phyloP scores from a whole-genome alignment of 1,140 invertebrate genomes.

The Bradysia coprophila region DNA sequence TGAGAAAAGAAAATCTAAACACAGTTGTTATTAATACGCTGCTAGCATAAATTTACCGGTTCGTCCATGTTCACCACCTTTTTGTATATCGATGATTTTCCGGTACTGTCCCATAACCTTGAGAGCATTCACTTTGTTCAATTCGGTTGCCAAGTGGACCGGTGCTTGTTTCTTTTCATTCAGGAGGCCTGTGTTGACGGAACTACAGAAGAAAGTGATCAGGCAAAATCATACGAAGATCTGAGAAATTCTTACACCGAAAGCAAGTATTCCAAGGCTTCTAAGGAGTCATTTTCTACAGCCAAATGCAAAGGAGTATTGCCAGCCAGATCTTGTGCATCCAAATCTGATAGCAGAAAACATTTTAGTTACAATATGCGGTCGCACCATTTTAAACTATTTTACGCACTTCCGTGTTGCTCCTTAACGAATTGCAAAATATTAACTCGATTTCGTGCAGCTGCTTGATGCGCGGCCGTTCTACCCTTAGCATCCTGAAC shows the following conservation, averaged over 20 bases:
- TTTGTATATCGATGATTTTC: slow-evolving; percentile 42
- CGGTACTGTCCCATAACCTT: slow-evolving; percentile 46
- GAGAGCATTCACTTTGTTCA: slow-evolving; percentile 48
- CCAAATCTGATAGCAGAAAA: slow-evolving; percentile 42
- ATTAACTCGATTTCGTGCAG: slow-evolving; percentile 47
- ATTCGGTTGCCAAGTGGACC: slow-evolving; percentile 57
- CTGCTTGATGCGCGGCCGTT: slow-evolving; percentile 58
- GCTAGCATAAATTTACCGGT: slow-evolving; percentile 15
- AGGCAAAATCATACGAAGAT: background rate
- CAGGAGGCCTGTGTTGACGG: slow-evolving; percentile 43
- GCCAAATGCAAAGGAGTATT: slow-evolving; percentile 71
- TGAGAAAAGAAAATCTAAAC: background rate
- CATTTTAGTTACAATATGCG: too few species aligned
- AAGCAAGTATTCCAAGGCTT: slow-evolving; percentile 51
- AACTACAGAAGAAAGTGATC: slow-evolving; percentile 23
- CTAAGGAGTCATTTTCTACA: slow-evolving; percentile 47
- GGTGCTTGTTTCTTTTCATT: slow-evolving; percentile 62
- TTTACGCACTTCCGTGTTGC: slow-evolving; percentile 43
- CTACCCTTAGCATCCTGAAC: slow-evolving; percentile 51
- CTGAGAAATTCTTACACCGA: slow-evolving; percentile 37
- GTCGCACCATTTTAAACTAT: background rate
- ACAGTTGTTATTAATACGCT: too few species aligned
- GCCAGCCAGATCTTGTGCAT: slow-evolving; percentile 49
- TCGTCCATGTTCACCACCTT: slow-evolving; percentile 57
- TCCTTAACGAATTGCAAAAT: slow-evolving; percentile 56